These are phyloP conservation scores for Diachasma alloeum DNA, from an alignment of 1,140 invertebrate genomes.

Conservation along the genomic window DNA sequence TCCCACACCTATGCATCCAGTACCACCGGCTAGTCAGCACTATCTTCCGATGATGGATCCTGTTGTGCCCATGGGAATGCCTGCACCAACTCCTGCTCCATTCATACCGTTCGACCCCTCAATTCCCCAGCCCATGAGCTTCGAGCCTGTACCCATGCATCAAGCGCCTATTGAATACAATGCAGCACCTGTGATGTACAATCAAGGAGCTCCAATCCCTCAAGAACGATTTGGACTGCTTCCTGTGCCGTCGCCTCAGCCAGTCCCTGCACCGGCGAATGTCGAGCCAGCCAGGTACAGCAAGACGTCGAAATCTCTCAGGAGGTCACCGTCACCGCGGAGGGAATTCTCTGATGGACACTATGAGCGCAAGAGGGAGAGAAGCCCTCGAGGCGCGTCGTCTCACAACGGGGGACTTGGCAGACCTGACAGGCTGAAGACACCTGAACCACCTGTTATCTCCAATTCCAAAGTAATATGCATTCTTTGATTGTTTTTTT, in stretches of 20 bases:
- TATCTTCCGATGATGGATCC: slow-evolving; percentile 34
- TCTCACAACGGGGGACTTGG: slow-evolving; percentile 38
- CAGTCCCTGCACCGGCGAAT: slow-evolving; percentile 11
- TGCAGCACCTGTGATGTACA: slow-evolving; percentile 48
- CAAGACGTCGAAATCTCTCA: background rate
- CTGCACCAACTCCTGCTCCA: slow-evolving; percentile 23
- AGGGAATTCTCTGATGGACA: background rate
- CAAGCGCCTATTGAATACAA: slow-evolving; percentile 42
- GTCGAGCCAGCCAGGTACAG: background rate
- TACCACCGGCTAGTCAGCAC: slow-evolving; percentile 14
- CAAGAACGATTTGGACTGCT: slow-evolving; percentile 19
- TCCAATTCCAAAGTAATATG: slow-evolving; percentile 61
- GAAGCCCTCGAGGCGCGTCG: background rate
- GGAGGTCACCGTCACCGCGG: background rate
- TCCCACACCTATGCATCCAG: slow-evolving; percentile 23
- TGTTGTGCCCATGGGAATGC: slow-evolving; percentile 29
- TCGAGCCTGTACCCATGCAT: slow-evolving; percentile 40
- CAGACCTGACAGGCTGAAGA: slow-evolving; percentile 55
- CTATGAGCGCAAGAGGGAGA: background rate
- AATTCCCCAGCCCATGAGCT: slow-evolving; percentile 42
- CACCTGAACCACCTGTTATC: slow-evolving; percentile 62
- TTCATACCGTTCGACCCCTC: slow-evolving; percentile 51
- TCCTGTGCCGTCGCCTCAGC: slow-evolving; percentile 25
- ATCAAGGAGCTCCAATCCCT: slow-evolving; percentile 39
- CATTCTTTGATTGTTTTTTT: slow-evolving; percentile 14